Base-by-base conservation (phyloP, 1,140 invertebrate genomes). In the Panagrolaimus sp. region DNA sequence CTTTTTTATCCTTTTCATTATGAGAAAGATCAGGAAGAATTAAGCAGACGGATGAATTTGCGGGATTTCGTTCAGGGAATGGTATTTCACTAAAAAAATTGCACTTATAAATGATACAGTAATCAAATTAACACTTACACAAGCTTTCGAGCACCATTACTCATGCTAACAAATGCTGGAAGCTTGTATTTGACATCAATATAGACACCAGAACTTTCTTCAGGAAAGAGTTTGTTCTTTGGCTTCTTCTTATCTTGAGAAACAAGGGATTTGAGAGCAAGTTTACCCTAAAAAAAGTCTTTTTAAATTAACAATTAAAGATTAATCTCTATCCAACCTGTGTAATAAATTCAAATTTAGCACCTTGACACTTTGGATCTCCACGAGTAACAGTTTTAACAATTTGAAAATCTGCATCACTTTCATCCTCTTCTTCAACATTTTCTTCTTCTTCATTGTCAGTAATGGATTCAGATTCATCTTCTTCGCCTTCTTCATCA, bases 271-370 rank as follows among this genome's bases (percentile, higher is more conserved):
- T 43, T 45, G 7, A 68, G 45, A 4, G 70, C 65, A 6, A 64
- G 15, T n/a, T 14, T 24, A 15, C 32, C 78, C 75, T 68, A 10
- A 68, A 68, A 71, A 21, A 4, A n/a, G 5, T 1, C 6, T 17
- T n/a, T 12, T 43, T 12, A 38, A 64, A 2, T 0, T 26, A 1
- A 64, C 21, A 52, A n/a, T 52, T 12, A 52, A n/a, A 14, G 48
- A 21, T 5, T 9, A 8, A 7, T 52, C 48, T 21, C 17, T 7
- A n/a, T 52, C 48, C 10, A 15, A 7, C 48, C 1, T 97, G 85
- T 94, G 94, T 70, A 94, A 91, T 38, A 96, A 96, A 85, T 89
- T 93, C 74, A 94, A 97, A 86, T 96, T 95, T n/a, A n/a, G n/a
- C n/a, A n/a, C n/a, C n/a, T n/a, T n/a, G n/a, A n/a, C n/a, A n/a